Evolutionary conservation across 2,113 vertebrate species (phyloP).

Genomic region (Grantiella picta): DNA sequence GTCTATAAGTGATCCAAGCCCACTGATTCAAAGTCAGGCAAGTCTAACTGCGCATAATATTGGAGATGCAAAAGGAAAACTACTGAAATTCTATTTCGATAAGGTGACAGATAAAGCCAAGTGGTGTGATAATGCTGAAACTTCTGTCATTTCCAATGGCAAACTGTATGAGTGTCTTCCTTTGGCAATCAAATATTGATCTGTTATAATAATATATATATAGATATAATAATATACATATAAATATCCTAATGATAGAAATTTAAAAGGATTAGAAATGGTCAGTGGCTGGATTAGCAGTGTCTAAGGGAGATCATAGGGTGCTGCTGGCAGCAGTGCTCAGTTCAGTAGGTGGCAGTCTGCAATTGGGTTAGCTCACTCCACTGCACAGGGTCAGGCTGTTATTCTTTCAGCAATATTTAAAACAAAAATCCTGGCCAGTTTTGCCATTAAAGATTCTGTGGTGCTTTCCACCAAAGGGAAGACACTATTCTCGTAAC

Average conservation of each 20-base stretch:
- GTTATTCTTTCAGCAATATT: not conserved
- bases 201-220: no score
- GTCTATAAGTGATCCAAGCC: not conserved
- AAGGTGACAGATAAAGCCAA: not conserved
- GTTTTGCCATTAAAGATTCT: not conserved
- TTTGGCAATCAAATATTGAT: not conserved
- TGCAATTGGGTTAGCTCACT: conserved; percentile 20
- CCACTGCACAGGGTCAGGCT: not conserved
- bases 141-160: not conserved
- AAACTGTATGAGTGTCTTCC: not conserved
- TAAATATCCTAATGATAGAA: not conserved
- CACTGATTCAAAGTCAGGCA: not conserved
- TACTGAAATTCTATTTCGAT: not conserved
- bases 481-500: fast-evolving
- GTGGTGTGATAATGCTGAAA: not conserved
- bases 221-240: no score
- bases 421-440: not conserved
- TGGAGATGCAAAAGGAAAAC: not conserved
- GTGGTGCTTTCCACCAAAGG: not conserved
- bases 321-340: not conserved
- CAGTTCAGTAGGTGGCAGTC: conserved; percentile 55
- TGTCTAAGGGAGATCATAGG: not conserved
- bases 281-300: not conserved
- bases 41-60: not conserved
- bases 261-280: not conserved